Percentiles rank a stretch among this genome's conserved stretches.
Evolutionary conservation across 2,797 vertebrate genomes (phyloP).

Genomic region (Gobionotothen gibberifrons): DNA sequence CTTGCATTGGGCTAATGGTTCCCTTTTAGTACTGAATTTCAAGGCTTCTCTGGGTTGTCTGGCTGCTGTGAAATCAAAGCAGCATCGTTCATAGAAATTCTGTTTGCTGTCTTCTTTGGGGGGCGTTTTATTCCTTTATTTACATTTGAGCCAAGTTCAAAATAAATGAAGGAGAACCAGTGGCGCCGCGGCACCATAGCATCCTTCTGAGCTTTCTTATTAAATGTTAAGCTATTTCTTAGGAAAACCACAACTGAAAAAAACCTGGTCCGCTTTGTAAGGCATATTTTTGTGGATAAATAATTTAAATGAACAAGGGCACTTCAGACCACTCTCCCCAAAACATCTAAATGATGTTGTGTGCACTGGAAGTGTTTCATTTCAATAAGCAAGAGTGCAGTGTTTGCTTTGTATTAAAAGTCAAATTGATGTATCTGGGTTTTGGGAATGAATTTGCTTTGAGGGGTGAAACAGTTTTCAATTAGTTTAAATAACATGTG

Average conservation of each 20-base stretch:
- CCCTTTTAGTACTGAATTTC: background rate
- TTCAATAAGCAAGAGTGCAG: conserved; percentile 3
- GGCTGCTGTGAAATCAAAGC: background rate
- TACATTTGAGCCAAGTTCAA: background rate
- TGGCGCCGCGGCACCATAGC: background rate
- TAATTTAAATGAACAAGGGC: conserved; percentile 11
- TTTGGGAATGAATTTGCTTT: conserved; percentile 38
- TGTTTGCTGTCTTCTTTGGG: background rate
- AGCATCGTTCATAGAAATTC: fast-evolving
- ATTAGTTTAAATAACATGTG: conserved; percentile 55
- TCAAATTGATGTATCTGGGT: conserved; percentile 37
- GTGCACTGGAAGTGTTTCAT: background rate
- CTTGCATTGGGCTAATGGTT: background rate
- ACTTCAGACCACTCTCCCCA: background rate
- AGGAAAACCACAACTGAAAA: background rate
- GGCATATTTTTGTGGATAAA: background rate
- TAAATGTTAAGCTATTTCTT: conserved; percentile 7
- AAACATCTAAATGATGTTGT: conserved; percentile 5
- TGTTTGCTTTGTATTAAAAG: conserved; percentile 34
- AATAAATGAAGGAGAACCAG: background rate
- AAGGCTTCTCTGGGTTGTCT: background rate
- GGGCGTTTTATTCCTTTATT: background rate
- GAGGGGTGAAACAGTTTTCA: conserved; percentile 46
- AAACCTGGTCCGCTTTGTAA: background rate
- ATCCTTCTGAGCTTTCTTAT: background rate